These are phyloP conservation scores for Pao palembangensis DNA, from an alignment of 2,113 vertebrate species.

Conservation along the genomic window DNA sequence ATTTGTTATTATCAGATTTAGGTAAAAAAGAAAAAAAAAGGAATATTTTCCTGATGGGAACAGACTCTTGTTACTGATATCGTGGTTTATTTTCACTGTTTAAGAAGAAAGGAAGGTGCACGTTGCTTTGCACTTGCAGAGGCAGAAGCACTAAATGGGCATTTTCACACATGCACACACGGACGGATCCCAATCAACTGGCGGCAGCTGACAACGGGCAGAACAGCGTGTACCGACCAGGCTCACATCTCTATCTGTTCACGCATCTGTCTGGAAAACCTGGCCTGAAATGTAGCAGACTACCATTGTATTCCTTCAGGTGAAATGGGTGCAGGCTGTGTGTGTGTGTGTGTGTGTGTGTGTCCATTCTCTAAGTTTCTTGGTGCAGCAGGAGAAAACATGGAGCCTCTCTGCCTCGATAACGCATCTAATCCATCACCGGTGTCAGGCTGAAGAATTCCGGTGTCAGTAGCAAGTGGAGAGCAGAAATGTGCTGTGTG, in stretches of 20 bases:
- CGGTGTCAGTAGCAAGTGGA: conserved; percentile 59
- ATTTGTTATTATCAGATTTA: no score
- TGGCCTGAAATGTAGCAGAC: conserved; percentile 48
- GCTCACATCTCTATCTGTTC: conserved; percentile 31
- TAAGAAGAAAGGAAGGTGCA: not conserved
- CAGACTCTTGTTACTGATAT: not conserved
- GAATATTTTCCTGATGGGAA: no score
- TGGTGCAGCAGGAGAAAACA: conserved; percentile 48
- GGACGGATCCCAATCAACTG: conserved; percentile 19
- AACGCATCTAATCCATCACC: conserved; percentile 76
- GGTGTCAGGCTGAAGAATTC: conserved; percentile 71
- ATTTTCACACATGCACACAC: conserved; percentile 1
- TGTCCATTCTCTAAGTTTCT: conserved; percentile 24
- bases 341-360: conserved; percentile 25
- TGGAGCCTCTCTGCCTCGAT: conserved; percentile 66
- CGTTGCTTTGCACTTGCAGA: not conserved
- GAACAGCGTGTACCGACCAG: conserved; percentile 32
- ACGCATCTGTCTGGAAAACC: conserved; percentile 35
- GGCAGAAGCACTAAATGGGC: not conserved
- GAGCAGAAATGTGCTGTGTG: conserved; percentile 36
- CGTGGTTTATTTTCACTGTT: conserved; percentile 6
- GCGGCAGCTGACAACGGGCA: conserved; percentile 15
- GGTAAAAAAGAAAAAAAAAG: no score
- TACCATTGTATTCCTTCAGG: conserved; percentile 53
- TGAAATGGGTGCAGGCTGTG: conserved; percentile 35